Percentiles rank a stretch among this genome's conserved stretches.
Conservation (phyloP, 2,888 invertebrate species). For the Nemotelus nigrinus region DNA sequence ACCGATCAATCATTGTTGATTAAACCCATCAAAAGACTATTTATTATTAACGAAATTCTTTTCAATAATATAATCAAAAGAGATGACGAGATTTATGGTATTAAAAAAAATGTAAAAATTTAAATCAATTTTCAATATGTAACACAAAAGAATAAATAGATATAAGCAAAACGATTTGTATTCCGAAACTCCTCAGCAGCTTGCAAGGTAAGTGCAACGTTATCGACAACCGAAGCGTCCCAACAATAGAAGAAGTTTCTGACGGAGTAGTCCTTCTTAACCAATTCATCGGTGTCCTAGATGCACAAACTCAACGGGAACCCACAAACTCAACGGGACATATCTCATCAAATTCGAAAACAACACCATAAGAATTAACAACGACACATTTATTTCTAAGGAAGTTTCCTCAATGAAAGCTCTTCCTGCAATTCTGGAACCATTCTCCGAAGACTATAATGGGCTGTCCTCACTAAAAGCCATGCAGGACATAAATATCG, state of each 20-base stretch:
- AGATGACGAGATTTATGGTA: not conserved
- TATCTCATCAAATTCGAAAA: not conserved
- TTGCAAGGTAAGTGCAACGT: not conserved
- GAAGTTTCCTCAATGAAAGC: not conserved
- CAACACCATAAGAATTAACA: not conserved
- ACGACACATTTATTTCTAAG: not conserved
- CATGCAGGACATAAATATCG: not conserved
- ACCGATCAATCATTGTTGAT: not conserved
- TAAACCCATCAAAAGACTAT: not conserved
- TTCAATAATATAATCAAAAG: not conserved
- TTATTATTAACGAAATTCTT: not conserved
- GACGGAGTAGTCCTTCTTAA: not conserved
- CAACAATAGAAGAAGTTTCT: not conserved
- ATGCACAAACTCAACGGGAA: not conserved
- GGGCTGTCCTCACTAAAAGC: not conserved
- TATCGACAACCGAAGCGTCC: not conserved
- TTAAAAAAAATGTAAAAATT: not conserved
- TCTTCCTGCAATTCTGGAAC: not conserved
- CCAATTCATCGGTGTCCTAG: not conserved
- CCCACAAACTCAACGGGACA: not conserved
- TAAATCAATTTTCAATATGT: not conserved
- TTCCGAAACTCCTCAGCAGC: not conserved
- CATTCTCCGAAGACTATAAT: not conserved
- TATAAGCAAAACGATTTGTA: slow-evolving; percentile 1
- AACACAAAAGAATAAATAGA: not conserved